Conservation (phyloP, 2,888 invertebrate species). For the Patella ulyssiponensis region DNA sequence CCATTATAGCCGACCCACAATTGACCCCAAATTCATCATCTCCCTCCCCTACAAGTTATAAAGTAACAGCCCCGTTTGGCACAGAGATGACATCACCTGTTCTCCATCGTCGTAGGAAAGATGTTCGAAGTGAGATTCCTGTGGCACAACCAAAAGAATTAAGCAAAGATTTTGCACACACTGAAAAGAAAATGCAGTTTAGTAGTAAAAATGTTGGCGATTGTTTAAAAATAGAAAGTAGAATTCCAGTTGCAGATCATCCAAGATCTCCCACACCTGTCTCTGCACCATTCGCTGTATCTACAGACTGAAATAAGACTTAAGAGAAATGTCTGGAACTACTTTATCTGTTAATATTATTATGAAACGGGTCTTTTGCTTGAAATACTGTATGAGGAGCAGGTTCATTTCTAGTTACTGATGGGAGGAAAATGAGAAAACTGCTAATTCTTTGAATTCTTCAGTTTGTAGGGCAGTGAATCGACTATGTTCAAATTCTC, state of each 20-base stretch:
- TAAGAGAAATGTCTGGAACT: background rate
- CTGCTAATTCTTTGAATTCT: too few relatives aligned
- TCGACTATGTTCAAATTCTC: too few relatives aligned
- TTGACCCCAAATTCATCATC: background rate
- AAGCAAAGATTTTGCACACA: background rate
- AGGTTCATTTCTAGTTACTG: too few relatives aligned
- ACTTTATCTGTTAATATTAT: too few relatives aligned
- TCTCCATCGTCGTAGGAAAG: background rate
- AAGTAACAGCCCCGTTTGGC: background rate
- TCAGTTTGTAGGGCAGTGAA: too few relatives aligned
- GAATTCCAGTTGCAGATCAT: background rate
- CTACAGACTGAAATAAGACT: background rate
- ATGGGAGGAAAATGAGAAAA: too few relatives aligned
- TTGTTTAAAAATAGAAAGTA: background rate
- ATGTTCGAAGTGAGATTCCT: background rate
- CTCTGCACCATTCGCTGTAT: background rate
- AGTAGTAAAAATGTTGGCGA: background rate
- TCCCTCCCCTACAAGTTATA: conserved; percentile 4
- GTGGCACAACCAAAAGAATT: background rate
- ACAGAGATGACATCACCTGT: background rate
- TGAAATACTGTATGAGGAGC: too few relatives aligned
- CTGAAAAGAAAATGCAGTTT: background rate
- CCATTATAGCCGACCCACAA: background rate
- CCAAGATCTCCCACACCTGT: background rate
- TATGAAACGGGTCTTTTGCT: too few relatives aligned